Evolutionary conservation across 2,113 vertebrate species (phyloP).

Genomic region (Cyprinodon tularosa): DNA sequence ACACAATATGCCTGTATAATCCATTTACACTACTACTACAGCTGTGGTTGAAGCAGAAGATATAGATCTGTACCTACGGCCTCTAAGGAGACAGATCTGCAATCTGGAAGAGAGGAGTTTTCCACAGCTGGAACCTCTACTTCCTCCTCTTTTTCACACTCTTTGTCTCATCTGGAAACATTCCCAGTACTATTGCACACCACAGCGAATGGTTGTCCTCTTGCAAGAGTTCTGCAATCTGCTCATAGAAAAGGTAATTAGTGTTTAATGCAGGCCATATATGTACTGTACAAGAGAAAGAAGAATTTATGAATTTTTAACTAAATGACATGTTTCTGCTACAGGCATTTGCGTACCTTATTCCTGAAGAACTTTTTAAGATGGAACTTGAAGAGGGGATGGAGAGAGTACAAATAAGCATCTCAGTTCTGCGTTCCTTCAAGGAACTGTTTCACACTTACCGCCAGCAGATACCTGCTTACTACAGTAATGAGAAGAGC

Average conservation of each 20-base stretch:
- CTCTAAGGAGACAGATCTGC: slow-evolving; percentile 74
- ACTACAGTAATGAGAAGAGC: slow-evolving; percentile 28
- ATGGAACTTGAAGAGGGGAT: slow-evolving; percentile 80
- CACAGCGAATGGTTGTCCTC: slow-evolving; percentile 82
- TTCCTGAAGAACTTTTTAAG: slow-evolving; percentile 84
- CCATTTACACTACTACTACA: slow-evolving; percentile 28
- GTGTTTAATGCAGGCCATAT: neutral
- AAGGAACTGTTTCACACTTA: slow-evolving; percentile 72
- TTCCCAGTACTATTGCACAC: slow-evolving; percentile 82
- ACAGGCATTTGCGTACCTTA: slow-evolving; percentile 74
- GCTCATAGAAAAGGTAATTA: slow-evolving; percentile 85
- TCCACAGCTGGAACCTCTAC: slow-evolving; percentile 74
- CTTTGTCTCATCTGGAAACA: slow-evolving; percentile 90
- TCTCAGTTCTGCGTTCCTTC: slow-evolving; percentile 73
- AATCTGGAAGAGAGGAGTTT: slow-evolving; percentile 80
- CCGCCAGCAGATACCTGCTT: slow-evolving; percentile 53
- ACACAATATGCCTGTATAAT: slow-evolving; percentile 1
- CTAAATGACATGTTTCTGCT: slow-evolving; percentile 15
- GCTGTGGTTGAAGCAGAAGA: slow-evolving; percentile 76
- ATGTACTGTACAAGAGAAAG: neutral
- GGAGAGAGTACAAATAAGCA: slow-evolving; percentile 73
- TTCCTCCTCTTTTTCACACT: slow-evolving; percentile 84
- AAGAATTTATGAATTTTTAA: neutral
- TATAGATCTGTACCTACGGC: slow-evolving; percentile 77
- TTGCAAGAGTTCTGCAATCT: slow-evolving; percentile 88